phyloP scores from a whole-genome alignment of 1,140 invertebrate genomes.

The Scylla paramamosain region DNA sequence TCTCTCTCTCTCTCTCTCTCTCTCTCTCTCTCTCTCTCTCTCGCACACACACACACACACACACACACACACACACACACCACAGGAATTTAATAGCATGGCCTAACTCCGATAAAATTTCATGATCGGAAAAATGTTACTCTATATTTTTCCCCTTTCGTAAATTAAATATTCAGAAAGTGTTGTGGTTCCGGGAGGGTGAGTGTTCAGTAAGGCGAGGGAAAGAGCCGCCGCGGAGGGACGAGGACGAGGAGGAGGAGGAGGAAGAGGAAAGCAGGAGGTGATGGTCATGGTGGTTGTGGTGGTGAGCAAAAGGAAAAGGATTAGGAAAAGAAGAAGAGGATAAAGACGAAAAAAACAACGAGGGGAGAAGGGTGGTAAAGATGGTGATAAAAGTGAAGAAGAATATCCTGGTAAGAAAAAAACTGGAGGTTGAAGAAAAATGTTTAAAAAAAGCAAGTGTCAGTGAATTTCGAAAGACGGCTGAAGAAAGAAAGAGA shows the following conservation, averaged over 20 bases:
- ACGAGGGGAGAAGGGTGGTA: too few relatives aligned
- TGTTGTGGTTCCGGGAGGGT: background rate
- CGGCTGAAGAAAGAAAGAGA: background rate
- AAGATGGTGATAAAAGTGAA: too few relatives aligned
- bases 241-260: background rate
- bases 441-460: too few relatives aligned
- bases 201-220: slow-evolving; percentile 9
- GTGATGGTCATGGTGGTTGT: too few relatives aligned
- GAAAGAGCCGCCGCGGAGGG: background rate
- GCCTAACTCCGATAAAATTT: background rate
- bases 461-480: background rate
- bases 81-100: background rate
- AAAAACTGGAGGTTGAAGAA: background rate
- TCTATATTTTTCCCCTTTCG: slow-evolving; percentile 1
- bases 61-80: slow-evolving; percentile 20
- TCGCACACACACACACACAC: background rate
- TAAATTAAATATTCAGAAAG: background rate
- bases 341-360: too few relatives aligned
- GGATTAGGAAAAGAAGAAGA: too few relatives aligned
- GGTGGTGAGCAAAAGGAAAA: too few relatives aligned
- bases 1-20: too few relatives aligned
- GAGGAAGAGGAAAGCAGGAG: background rate
- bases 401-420: background rate
- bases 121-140: background rate
- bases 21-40: background rate